phyloP scores from a whole-genome alignment of 2,888 invertebrate genomes.

The Drosophila leonis region DNA sequence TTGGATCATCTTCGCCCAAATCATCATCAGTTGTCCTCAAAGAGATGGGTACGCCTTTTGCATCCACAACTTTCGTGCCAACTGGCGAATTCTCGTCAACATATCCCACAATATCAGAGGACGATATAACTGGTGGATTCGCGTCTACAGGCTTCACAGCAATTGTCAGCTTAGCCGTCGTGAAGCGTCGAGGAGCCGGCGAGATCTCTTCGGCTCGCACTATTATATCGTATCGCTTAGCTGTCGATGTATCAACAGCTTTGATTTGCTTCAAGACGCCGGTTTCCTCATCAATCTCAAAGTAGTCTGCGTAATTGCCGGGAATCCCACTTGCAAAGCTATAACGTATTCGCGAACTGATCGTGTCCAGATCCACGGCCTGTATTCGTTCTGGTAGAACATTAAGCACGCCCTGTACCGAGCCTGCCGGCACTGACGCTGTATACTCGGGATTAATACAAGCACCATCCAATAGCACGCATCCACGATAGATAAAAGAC shows the following conservation, averaged over 20 bases:
- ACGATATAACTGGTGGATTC: constrained; percentile 92
- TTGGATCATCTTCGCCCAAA: constrained; percentile 92
- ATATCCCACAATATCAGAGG: constrained; percentile 90
- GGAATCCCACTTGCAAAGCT: constrained; percentile 93
- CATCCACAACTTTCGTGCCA: constrained; percentile 92
- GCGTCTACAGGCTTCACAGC: constrained; percentile 94
- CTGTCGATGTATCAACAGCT: constrained; percentile 92
- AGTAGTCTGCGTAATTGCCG: constrained; percentile 91
- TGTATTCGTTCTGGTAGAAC: constrained; percentile 95
- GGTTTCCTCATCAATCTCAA: constrained; percentile 92
- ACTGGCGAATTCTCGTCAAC: constrained; percentile 94
- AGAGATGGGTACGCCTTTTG: constrained; percentile 88
- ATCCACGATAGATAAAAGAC: constrained; percentile 95
- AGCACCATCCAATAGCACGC: constrained; percentile 92
- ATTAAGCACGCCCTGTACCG: constrained; percentile 92
- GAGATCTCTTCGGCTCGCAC: constrained; percentile 95
- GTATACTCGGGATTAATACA: constrained; percentile 95
- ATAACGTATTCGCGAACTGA: constrained; percentile 93
- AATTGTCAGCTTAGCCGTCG: constrained; percentile 93
- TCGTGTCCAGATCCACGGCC: constrained; percentile 95
- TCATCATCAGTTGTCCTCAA: constrained; percentile 94
- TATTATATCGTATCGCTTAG: constrained; percentile 92
- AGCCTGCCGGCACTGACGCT: constrained; percentile 91
- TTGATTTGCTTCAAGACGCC: constrained; percentile 93
- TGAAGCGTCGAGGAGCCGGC: constrained; percentile 91